Evolutionary conservation across 2,113 vertebrate genomes (phyloP).

Genomic region (Hippocampus zosterae): DNA sequence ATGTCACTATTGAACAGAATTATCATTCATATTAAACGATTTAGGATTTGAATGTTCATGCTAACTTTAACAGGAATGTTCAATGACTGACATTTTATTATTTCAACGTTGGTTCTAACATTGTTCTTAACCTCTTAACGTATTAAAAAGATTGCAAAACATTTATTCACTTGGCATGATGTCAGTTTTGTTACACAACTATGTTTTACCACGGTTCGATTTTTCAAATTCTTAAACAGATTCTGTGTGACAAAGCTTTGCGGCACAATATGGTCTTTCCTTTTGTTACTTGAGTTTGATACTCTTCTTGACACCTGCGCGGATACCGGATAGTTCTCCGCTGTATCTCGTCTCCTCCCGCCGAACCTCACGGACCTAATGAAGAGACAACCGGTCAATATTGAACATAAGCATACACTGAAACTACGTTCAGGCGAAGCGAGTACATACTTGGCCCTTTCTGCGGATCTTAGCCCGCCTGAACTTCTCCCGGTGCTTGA

Average conservation of each 20-base stretch:
- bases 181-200: constrained; percentile 6
- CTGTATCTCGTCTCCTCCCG: constrained; percentile 79
- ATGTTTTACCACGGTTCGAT: not conserved
- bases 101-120: not conserved
- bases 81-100: not conserved
- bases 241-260: not conserved
- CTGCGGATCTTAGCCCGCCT: constrained; percentile 87
- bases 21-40: not conserved
- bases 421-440: not conserved
- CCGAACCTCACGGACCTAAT: constrained; percentile 82
- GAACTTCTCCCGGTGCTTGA: constrained; percentile 94
- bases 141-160: constrained; percentile 18
- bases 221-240: constrained; percentile 5
- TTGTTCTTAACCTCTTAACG: not conserved
- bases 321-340: constrained; percentile 89
- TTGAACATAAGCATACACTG: not conserved
- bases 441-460: constrained; percentile 81
- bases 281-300: constrained; percentile 81
- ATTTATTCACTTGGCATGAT: constrained; percentile 33
- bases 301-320: constrained; percentile 92
- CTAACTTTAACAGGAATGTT: constrained; percentile 1
- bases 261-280: not conserved
- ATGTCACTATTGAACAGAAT: not conserved
- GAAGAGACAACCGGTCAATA: constrained; percentile 10
- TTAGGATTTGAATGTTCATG: not conserved